These are phyloP conservation scores for Gadopsis marmoratus DNA, from an alignment of 2,797 vertebrate species.

Conservation along the genomic window DNA sequence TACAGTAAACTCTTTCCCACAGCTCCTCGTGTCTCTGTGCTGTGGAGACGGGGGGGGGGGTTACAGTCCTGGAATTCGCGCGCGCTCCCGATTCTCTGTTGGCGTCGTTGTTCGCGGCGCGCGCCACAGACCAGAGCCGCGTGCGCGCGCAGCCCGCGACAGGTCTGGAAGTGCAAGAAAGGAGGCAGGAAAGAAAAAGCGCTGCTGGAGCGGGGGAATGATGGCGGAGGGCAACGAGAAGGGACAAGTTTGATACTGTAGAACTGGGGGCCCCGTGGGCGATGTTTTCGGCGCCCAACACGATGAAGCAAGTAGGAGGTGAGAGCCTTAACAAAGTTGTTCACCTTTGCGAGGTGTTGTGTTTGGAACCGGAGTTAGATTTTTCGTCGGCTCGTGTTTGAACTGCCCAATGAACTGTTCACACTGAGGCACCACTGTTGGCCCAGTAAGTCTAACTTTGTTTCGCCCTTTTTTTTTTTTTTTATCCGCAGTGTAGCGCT, in stretches of 20 bases:
- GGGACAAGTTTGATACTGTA: conserved; percentile 79
- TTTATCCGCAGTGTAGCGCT: not conserved
- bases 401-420: conserved; percentile 73
- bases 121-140: conserved; percentile 28
- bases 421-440: conserved; percentile 31
- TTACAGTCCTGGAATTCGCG: conserved; percentile 85
- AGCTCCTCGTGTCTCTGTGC: conserved; percentile 38
- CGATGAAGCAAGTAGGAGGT: conserved; percentile 72
- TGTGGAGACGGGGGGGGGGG: conserved; percentile 56
- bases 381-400: conserved; percentile 48
- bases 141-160: conserved; percentile 79
- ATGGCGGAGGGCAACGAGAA: conserved; percentile 83
- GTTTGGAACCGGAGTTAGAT: not conserved
- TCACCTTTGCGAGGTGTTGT: conserved; percentile 15
- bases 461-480: conserved; percentile 6
- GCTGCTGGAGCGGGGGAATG: conserved; percentile 76
- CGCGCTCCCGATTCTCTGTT: conserved; percentile 68
- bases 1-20: conserved; percentile 64
- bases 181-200: conserved; percentile 69
- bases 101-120: conserved; percentile 48
- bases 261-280: conserved; percentile 52
- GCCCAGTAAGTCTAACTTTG: conserved; percentile 47
- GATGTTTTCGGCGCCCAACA: conserved; percentile 47
- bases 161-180: conserved; percentile 78
- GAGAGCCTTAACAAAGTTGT: conserved; percentile 51